Percentiles rank a stretch among this genome's conserved stretches.
phyloP scores from a whole-genome alignment of 2,113 vertebrate species.

The Origma solitaria region DNA sequence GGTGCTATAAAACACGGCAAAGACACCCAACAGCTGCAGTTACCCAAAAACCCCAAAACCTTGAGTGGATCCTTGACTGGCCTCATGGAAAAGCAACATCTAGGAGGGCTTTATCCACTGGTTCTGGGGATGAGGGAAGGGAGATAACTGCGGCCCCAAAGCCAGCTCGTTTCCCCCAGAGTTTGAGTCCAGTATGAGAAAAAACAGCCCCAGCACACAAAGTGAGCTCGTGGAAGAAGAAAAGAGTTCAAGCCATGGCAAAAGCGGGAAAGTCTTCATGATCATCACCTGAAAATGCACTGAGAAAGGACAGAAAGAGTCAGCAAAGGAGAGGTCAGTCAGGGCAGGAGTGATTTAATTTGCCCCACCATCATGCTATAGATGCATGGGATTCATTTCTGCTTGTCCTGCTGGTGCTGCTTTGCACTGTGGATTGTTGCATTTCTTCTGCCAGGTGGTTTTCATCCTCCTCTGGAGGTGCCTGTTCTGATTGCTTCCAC shows the following conservation, averaged over 20 bases:
- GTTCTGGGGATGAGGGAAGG: neutral
- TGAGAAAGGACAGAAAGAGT: neutral
- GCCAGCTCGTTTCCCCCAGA: neutral
- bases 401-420: neutral
- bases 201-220: neutral
- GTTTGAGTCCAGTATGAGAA: neutral
- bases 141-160: neutral
- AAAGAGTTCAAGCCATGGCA: neutral
- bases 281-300: rapidly evolving
- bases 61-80: neutral
- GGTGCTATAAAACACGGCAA: neutral
- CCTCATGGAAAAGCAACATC: neutral
- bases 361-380: neutral
- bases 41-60: no score
- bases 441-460: neutral
- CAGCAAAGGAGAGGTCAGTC: neutral
- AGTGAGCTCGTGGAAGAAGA: neutral
- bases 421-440: neutral
- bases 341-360: neutral
- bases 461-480: neutral
- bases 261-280: neutral
- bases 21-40: neutral
- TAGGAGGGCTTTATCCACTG: neutral
- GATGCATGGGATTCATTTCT: neutral
- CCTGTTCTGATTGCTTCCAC: neutral